Conservation (phyloP, 2,888 invertebrate species). For the Amphiduros pacificus region DNA sequence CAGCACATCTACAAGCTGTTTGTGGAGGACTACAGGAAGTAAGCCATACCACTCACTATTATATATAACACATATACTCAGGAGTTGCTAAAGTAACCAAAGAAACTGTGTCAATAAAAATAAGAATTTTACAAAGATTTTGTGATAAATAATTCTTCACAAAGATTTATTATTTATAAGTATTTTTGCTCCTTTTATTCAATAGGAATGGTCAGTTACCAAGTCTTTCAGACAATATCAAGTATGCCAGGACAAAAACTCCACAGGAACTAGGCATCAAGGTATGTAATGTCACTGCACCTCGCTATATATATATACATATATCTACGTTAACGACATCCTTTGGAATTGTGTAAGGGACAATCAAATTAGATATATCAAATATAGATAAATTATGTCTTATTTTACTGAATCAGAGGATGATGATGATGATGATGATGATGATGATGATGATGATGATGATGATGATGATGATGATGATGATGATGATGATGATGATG, state of each 20-base stretch:
- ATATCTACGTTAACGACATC: no score
- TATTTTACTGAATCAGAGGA: no score
- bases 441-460: no score
- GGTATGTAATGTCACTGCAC: no score
- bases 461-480: no score
- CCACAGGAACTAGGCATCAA: conserved; percentile 59
- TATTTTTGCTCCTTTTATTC: neutral
- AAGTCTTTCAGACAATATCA: conserved; percentile 59
- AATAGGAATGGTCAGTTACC: conserved; percentile 58
- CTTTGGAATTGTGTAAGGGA: no score
- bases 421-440: no score
- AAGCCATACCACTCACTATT: conserved; percentile 24
- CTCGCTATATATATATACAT: no score
- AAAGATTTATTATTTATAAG: neutral
- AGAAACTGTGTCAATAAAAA: neutral
- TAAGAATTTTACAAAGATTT: neutral
- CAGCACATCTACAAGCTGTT: conserved; percentile 81
- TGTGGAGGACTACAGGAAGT: conserved; percentile 61
- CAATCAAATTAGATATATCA: no score
- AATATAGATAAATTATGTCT: no score
- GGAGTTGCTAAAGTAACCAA: neutral
- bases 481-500: no score
- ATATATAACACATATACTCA: neutral
- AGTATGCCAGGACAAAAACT: conserved; percentile 59
- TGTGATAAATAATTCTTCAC: neutral